Conservation (phyloP, 2,888 invertebrate genomes). For the Cephus pygmeus region DNA sequence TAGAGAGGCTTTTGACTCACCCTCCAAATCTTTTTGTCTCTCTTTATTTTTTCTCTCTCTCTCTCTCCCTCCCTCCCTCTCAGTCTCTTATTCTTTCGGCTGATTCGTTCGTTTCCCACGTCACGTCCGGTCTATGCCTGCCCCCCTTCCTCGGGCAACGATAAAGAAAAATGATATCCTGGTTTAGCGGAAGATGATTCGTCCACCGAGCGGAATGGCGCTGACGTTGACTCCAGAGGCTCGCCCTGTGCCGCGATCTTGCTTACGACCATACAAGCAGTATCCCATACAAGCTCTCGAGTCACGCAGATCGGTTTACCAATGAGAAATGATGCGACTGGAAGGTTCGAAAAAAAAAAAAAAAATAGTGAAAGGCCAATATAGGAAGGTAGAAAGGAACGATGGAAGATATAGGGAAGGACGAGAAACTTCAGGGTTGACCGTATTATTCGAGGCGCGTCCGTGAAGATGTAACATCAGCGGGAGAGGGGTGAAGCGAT, state of each 20-base stretch:
- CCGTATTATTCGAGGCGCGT: constrained; percentile 62
- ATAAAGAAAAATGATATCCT: constrained; percentile 65
- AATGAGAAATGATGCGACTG: background rate
- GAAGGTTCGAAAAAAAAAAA: background rate
- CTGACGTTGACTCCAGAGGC: background rate
- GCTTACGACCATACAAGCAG: background rate
- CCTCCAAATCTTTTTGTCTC: background rate
- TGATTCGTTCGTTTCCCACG: background rate
- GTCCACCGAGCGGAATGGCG: background rate
- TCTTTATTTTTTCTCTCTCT: background rate
- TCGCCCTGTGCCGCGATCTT: background rate
- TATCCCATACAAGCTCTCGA: background rate
- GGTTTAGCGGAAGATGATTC: background rate
- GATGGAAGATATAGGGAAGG: background rate
- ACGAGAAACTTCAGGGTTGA: constrained; percentile 37
- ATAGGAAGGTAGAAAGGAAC: background rate
- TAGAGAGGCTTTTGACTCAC: background rate
- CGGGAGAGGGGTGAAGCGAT: background rate
- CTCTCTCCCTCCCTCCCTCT: background rate
- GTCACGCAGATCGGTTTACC: background rate
- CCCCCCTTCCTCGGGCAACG: constrained; percentile 43
- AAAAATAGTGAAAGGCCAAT: background rate
- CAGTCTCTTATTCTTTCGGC: background rate
- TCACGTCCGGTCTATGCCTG: constrained; percentile 27
- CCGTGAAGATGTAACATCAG: constrained; percentile 47